Percentiles rank a stretch among this genome's conserved stretches.
These are phyloP conservation scores for Harpagifer antarcticus DNA, from an alignment of 2,797 vertebrate genomes.

Conservation along the genomic window DNA sequence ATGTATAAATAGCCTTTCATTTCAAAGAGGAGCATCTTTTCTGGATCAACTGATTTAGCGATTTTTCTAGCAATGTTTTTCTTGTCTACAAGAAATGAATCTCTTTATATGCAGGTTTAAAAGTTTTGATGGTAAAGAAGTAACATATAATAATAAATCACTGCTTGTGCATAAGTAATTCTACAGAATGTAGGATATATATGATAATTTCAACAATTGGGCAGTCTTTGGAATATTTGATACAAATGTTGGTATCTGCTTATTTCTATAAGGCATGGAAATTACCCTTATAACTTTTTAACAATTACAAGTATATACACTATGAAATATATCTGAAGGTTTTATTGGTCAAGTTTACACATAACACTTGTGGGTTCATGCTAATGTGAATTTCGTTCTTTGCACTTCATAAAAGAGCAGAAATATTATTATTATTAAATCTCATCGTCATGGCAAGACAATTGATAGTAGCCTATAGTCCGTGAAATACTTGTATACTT, in stretches of 20 bases:
- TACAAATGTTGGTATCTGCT: background rate
- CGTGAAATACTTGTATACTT: background rate
- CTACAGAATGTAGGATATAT: background rate
- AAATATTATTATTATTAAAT: background rate
- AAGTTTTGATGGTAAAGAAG: constrained; percentile 5
- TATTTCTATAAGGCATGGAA: background rate
- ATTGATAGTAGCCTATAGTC: background rate
- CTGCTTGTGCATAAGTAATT: background rate
- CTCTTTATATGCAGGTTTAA: background rate
- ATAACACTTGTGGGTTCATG: background rate
- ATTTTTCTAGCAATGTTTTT: background rate
- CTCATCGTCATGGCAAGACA: background rate
- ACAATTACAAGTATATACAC: background rate
- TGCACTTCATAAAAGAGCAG: background rate
- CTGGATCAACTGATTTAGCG: background rate
- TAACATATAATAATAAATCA: background rate
- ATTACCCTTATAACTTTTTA: background rate
- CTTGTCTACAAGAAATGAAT: background rate
- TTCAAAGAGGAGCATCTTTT: background rate
- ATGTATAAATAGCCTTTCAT: background rate
- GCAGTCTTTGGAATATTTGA: background rate
- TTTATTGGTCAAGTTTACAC: background rate
- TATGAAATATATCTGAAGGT: too few species aligned
- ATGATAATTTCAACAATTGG: background rate
- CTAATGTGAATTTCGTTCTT: background rate